These are phyloP conservation scores for Parasteatoda lunata DNA, from an alignment of 2,888 invertebrate genomes.

Conservation along the genomic window DNA sequence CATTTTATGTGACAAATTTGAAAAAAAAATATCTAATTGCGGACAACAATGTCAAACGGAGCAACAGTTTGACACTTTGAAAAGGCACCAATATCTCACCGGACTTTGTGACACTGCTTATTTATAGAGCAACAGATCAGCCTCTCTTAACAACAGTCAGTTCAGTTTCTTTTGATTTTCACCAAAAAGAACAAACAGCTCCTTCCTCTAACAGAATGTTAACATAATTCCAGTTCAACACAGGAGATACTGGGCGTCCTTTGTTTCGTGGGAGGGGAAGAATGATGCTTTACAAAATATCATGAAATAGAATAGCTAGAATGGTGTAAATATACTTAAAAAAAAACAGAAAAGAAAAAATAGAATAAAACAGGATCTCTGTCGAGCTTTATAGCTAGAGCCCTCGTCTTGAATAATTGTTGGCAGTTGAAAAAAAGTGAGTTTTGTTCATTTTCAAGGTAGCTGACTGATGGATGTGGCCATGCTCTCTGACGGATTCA, in stretches of 20 bases:
- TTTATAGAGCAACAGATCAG: constrained; percentile 53
- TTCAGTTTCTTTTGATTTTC: neutral
- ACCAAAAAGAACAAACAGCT: neutral
- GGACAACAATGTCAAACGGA: constrained; percentile 38
- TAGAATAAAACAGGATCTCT: constrained; percentile 10
- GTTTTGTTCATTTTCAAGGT: constrained; percentile 39
- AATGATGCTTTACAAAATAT: constrained; percentile 7
- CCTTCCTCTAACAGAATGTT: neutral
- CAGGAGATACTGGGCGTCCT: constrained; percentile 18
- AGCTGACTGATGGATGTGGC: constrained; percentile 72
- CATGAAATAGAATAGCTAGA: constrained; percentile 50
- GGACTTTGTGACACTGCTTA: constrained; percentile 50
- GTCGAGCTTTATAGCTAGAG: constrained; percentile 19
- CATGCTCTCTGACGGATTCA: constrained; percentile 73
- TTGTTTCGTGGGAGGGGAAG: constrained; percentile 1
- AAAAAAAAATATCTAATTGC: constrained; percentile 6
- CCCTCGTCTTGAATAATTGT: constrained; percentile 23
- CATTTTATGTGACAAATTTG: constrained; percentile 8
- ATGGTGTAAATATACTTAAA: constrained; percentile 23
- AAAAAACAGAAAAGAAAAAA: constrained; percentile 15
- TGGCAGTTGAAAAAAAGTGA: constrained; percentile 43
- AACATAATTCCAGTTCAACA: constrained; percentile 22
- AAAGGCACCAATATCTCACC: constrained; percentile 68
- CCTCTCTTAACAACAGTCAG: constrained; percentile 29
- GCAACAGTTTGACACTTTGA: constrained; percentile 41